Percentiles rank a stretch among this genome's conserved stretches.
These are phyloP conservation scores for Onychomys leucogaster DNA, from an alignment of 2,797 vertebrate genomes.

Conservation along the genomic window DNA sequence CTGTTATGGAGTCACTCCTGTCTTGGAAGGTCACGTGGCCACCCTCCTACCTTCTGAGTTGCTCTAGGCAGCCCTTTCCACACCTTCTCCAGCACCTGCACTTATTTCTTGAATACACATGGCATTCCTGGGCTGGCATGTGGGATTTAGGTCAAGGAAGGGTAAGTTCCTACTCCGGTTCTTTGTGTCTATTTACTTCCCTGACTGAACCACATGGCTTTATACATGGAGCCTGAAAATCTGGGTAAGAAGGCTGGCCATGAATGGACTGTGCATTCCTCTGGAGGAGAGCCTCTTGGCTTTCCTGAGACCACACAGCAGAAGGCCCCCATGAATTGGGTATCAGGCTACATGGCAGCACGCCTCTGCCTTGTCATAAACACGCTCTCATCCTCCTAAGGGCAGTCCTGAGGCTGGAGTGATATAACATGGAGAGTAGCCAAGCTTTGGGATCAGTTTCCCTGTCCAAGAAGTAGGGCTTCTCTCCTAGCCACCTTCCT, in stretches of 20 bases:
- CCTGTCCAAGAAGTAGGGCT: background rate
- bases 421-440: background rate
- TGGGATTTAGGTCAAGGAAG: slow-evolving; percentile 28
- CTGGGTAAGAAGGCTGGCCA: background rate
- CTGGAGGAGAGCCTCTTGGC: background rate
- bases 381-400: background rate
- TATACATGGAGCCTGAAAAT: background rate
- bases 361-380: background rate
- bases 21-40: background rate
- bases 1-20: background rate
- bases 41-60: background rate
- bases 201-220: background rate
- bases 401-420: background rate
- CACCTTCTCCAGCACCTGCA: background rate
- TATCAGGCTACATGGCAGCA: background rate
- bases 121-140: background rate
- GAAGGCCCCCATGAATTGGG: background rate
- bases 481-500: background rate
- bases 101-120: background rate
- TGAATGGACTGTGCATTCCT: background rate
- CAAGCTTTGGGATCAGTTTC: background rate
- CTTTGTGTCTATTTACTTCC: background rate
- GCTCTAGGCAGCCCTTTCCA: background rate
- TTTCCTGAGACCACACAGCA: background rate
- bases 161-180: slow-evolving; percentile 36